These are phyloP conservation scores for Laticauda laticaudata DNA, from an alignment of 2,113 vertebrate genomes.

Conservation along the genomic window DNA sequence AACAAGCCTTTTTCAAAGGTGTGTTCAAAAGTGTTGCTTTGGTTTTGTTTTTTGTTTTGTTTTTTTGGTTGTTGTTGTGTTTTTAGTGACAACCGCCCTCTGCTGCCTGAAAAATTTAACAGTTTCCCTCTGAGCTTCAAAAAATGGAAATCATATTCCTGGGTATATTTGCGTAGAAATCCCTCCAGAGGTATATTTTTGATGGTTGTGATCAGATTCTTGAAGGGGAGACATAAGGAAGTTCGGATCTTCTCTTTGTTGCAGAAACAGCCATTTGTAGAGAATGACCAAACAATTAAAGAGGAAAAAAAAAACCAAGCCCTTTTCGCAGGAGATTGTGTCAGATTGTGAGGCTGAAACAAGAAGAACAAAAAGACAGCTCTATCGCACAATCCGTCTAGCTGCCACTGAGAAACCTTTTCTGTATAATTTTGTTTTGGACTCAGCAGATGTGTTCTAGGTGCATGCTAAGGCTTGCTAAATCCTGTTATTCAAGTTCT, in stretches of 20 bases:
- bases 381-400: slow-evolving; percentile 50
- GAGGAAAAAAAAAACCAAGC: fast-evolving
- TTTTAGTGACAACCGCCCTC: not conserved
- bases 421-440: slow-evolving; percentile 70
- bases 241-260: slow-evolving; percentile 16
- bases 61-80: not conserved
- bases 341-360: slow-evolving; percentile 27
- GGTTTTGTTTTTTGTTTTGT: not conserved
- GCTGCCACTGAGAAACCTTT: slow-evolving; percentile 43
- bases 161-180: not conserved
- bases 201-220: not conserved
- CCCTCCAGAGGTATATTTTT: not conserved
- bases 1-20: not conserved
- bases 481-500: slow-evolving; percentile 66
- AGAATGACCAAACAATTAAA: slow-evolving; percentile 24
- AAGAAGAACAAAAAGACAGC: not conserved
- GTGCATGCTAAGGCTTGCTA: slow-evolving; percentile 68
- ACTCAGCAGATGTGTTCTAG: slow-evolving; percentile 62
- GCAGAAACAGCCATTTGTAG: slow-evolving; percentile 13
- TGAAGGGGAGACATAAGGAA: not conserved
- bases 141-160: not conserved
- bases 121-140: not conserved
- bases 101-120: not conserved
- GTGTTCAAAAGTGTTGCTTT: not conserved
- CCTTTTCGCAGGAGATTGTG: slow-evolving; percentile 29